phyloP scores from a whole-genome alignment of 2,797 vertebrate species.

The Nothura maculosa region DNA sequence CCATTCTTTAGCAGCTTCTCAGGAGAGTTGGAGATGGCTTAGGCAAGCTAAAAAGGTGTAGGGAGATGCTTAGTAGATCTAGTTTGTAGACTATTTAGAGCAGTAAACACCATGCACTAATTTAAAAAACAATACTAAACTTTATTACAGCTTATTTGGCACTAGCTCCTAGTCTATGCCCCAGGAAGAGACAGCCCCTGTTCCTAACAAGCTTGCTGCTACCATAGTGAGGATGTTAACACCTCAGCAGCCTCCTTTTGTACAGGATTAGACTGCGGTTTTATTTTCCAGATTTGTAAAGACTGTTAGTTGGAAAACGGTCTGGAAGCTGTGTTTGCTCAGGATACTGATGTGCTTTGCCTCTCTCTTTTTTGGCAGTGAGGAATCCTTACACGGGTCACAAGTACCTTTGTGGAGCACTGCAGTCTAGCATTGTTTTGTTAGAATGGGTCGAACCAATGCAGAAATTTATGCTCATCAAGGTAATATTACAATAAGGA shows the following conservation, averaged over 20 bases:
- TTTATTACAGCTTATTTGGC: background rate
- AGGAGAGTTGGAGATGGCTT: background rate
- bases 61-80: background rate
- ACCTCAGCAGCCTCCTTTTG: background rate
- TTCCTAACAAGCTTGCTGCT: background rate
- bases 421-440: slow-evolving; percentile 94
- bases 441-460: slow-evolving; percentile 96
- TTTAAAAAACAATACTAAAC: background rate
- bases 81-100: background rate
- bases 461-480: slow-evolving; percentile 98
- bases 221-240: background rate
- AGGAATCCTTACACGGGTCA: slow-evolving; percentile 95
- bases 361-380: slow-evolving; percentile 82
- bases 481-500: slow-evolving; percentile 80
- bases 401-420: slow-evolving; percentile 95
- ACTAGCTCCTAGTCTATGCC: background rate
- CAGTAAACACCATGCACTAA: background rate
- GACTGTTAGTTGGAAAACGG: background rate
- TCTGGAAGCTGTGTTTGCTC: background rate
- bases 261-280: background rate
- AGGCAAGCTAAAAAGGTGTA: background rate
- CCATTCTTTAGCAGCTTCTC: background rate
- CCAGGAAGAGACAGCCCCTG: background rate
- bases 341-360: background rate
- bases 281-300: background rate